These are phyloP conservation scores for Heliocidaris tuberculata DNA, from an alignment of 35 echinoderm and acorn worm genomes.

Conservation along the genomic window DNA sequence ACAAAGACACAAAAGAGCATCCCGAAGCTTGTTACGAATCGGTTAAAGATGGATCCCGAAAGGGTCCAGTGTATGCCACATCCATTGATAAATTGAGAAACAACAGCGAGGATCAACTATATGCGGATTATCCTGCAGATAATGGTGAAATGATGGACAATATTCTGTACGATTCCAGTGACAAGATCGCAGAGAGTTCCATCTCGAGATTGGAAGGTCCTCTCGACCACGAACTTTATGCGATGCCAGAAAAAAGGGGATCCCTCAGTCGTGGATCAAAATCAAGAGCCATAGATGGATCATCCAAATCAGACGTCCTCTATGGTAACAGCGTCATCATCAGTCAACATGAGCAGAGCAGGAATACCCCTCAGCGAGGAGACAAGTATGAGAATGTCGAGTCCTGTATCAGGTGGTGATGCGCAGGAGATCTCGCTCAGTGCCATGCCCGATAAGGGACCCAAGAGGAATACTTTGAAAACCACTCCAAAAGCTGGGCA, in stretches of 20 bases:
- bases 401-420: neutral
- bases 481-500: neutral
- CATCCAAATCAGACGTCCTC: neutral
- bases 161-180: neutral
- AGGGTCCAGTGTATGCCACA: too few species aligned
- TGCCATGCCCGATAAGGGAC: neutral
- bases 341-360: neutral
- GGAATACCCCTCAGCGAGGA: neutral
- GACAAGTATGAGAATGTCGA: neutral
- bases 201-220: neutral
- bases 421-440: neutral
- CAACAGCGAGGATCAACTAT: too few species aligned
- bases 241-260: neutral
- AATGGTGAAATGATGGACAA: neutral
- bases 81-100: too few species aligned
- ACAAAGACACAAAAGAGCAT: too few species aligned
- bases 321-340: neutral
- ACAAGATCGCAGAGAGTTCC: neutral
- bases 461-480: neutral
- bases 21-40: too few species aligned
- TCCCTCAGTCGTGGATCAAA: neutral
- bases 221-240: neutral
- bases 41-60: too few species aligned
- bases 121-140: neutral
- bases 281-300: neutral